Percentiles rank a stretch among this genome's conserved stretches.
Conservation (phyloP, 2,888 invertebrate species). For the Candidula unifasciata region DNA sequence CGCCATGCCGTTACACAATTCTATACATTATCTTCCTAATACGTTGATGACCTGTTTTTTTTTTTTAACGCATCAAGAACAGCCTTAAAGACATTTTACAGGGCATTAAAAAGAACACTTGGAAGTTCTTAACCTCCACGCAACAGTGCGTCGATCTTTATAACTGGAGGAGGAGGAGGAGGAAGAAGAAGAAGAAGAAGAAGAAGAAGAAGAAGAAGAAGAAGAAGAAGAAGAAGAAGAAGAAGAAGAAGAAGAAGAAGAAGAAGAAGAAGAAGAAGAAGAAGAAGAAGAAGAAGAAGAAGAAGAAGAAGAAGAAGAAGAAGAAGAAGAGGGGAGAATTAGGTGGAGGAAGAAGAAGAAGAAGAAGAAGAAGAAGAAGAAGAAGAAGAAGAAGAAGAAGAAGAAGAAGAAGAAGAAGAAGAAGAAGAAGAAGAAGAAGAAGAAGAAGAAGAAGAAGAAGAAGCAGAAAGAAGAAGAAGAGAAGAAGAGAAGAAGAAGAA, state of each 20-base stretch:
- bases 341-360: slow-evolving; percentile 25
- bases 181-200: slow-evolving; percentile 13
- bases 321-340: background rate
- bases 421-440: slow-evolving; percentile 6
- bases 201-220: slow-evolving; percentile 18
- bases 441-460: slow-evolving; percentile 12
- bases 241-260: slow-evolving; percentile 10
- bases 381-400: slow-evolving; percentile 32
- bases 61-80: too few relatives aligned
- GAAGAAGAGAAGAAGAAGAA: too few relatives aligned
- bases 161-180: too few relatives aligned
- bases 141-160: too few relatives aligned
- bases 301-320: background rate
- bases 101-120: too few relatives aligned
- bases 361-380: slow-evolving; percentile 40
- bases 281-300: slow-evolving; percentile 9
- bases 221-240: slow-evolving; percentile 42
- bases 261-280: slow-evolving; percentile 13
- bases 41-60: too few relatives aligned
- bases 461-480: too few relatives aligned
- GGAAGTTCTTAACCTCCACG: too few relatives aligned
- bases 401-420: slow-evolving; percentile 31
- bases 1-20: too few relatives aligned
- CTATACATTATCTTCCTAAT: too few relatives aligned
- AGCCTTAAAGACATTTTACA: too few relatives aligned